Conservation (phyloP, 2,797 vertebrate species). For the Scyliorhinus canicula region DNA sequence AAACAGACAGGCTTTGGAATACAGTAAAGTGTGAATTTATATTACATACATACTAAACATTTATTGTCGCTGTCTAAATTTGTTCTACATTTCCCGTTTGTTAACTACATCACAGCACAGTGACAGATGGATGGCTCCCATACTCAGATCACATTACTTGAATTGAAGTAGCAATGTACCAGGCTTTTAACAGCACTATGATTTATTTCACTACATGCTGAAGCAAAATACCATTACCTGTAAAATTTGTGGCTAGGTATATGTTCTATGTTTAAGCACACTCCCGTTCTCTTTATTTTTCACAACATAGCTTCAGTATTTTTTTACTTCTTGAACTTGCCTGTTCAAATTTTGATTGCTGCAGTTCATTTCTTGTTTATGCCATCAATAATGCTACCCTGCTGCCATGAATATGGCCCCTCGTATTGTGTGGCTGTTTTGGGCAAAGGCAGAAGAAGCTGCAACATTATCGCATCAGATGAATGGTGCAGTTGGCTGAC, state of each 20-base stretch:
- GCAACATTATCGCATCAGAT: background rate
- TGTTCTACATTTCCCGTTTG: background rate
- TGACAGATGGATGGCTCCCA: background rate
- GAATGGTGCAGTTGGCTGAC: background rate
- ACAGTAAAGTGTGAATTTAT: background rate
- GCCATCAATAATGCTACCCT: background rate
- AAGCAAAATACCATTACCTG: background rate
- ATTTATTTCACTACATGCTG: background rate
- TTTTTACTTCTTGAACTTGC: background rate
- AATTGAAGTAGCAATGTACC: background rate
- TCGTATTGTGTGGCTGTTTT: background rate
- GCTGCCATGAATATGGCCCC: background rate
- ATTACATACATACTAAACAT: background rate
- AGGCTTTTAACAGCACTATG: background rate
- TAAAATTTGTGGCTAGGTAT: background rate
- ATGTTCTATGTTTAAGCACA: background rate
- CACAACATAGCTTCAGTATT: background rate
- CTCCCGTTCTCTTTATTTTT: background rate
- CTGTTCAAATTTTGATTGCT: background rate
- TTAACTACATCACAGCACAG: background rate
- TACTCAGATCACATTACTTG: background rate
- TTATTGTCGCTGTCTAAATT: background rate
- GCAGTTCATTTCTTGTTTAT: background rate
- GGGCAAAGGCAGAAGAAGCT: background rate
- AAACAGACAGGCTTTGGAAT: background rate